These are phyloP conservation scores for Benthosema pterotum DNA, from an alignment of 2,797 vertebrate species.

Conservation along the genomic window DNA sequence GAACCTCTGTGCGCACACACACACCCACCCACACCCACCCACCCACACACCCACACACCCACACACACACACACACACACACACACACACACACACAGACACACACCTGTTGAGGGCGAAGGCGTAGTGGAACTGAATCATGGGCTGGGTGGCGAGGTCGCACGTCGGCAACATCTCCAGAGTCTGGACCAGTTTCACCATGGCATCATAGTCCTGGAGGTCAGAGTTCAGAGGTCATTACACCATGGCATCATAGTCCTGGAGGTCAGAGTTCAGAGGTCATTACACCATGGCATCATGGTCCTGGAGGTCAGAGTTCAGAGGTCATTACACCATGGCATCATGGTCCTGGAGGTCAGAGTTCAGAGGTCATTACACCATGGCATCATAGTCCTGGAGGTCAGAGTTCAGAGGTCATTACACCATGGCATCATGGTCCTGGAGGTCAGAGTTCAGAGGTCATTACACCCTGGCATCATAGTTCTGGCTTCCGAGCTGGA, in stretches of 20 bases:
- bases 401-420: too few species aligned
- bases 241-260: too few species aligned
- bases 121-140: conserved; percentile 96
- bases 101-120: conserved; percentile 93
- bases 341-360: too few species aligned
- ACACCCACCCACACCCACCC: not conserved
- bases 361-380: too few species aligned
- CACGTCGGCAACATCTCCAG: conserved; percentile 93
- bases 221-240: not conserved
- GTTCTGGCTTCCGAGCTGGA: too few species aligned
- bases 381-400: too few species aligned
- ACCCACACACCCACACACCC: not conserved
- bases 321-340: too few species aligned
- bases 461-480: too few species aligned
- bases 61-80: conserved; percentile 13
- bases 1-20: conserved; percentile 16
- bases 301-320: too few species aligned
- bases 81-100: not conserved
- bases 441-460: too few species aligned
- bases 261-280: conserved; percentile 4
- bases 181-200: conserved; percentile 97
- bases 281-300: too few species aligned
- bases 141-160: conserved; percentile 91
- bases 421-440: too few species aligned
- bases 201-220: conserved; percentile 92